These are phyloP conservation scores for Lagopus muta DNA, from an alignment of 2,113 vertebrate species.

Conservation along the genomic window DNA sequence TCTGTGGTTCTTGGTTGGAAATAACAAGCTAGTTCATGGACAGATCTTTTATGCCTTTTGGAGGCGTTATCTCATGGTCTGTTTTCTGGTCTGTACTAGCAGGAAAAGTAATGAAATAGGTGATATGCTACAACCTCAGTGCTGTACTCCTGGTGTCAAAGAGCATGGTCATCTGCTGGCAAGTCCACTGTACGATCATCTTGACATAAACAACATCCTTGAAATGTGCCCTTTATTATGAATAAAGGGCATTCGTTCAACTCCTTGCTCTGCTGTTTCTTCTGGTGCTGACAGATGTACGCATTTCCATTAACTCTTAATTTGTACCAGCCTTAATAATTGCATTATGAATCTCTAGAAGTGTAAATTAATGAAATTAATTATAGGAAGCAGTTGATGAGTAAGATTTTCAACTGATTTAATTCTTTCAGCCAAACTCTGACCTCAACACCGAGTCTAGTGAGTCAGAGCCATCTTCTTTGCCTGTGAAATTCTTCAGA, in stretches of 20 bases:
- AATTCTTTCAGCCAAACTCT: slow-evolving; percentile 21
- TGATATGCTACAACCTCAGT: neutral
- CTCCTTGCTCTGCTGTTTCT: neutral
- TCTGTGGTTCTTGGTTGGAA: neutral
- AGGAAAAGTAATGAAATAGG: neutral
- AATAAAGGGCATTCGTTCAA: neutral
- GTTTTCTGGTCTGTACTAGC: neutral
- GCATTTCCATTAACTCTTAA: neutral
- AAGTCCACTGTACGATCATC: neutral
- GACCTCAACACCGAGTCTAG: neutral
- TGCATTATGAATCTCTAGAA: neutral
- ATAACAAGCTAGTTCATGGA: neutral
- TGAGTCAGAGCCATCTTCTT: slow-evolving; percentile 37
- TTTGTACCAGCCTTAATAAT: neutral
- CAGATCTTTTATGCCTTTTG: neutral
- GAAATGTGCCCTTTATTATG: neutral
- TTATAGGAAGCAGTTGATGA: slow-evolving; percentile 42
- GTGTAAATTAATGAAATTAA: slow-evolving; percentile 40
- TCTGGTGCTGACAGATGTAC: neutral
- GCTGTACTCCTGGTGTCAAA: neutral
- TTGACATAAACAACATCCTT: neutral
- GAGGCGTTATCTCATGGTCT: neutral
- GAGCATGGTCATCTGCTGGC: neutral
- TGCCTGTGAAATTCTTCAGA: slow-evolving; percentile 14
- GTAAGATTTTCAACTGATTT: slow-evolving; percentile 28